Conservation (phyloP, 2,113 vertebrate genomes). For the Talpa occidentalis region DNA sequence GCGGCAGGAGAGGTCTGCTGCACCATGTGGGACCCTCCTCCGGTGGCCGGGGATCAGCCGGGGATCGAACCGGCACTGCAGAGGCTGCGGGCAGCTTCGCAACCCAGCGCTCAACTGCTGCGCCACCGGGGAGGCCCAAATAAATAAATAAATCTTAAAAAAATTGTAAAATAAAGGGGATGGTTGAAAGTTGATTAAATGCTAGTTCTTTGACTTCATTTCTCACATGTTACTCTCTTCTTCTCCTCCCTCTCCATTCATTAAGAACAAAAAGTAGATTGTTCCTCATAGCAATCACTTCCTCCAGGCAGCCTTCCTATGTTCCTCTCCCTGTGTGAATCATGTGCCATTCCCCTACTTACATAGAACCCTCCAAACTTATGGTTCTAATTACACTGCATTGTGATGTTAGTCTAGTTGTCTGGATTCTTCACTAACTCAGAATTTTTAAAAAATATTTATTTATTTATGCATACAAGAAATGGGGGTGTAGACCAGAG, state of each 20-base stretch:
- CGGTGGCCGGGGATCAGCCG: too few species aligned
- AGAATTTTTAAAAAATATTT: too few species aligned
- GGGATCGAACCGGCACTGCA: too few species aligned
- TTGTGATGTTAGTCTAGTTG: not conserved
- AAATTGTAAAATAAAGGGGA: too few species aligned
- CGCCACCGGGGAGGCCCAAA: too few species aligned
- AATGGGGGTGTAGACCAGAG: too few species aligned
- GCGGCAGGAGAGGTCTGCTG: too few species aligned
- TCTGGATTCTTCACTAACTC: not conserved
- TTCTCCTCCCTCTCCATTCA: not conserved
- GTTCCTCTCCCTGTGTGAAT: not conserved
- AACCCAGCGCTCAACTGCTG: too few species aligned
- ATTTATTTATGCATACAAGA: too few species aligned
- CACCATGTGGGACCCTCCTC: too few species aligned
- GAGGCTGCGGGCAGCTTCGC: too few species aligned
- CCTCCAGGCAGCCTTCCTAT: not conserved
- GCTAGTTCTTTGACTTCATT: conserved; percentile 36
- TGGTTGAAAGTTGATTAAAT: not conserved
- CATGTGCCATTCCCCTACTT: not conserved
- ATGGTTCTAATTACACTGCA: not conserved
- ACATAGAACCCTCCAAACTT: not conserved
- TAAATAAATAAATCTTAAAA: too few species aligned
- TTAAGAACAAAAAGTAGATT: not conserved
- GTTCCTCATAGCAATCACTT: not conserved
- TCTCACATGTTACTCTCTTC: not conserved